A percentile compares a stretch with the other conserved stretches of the same genome.
Evolutionary conservation across 1,140 invertebrate genomes (phyloP).

Genomic region (Solen grandis): DNA sequence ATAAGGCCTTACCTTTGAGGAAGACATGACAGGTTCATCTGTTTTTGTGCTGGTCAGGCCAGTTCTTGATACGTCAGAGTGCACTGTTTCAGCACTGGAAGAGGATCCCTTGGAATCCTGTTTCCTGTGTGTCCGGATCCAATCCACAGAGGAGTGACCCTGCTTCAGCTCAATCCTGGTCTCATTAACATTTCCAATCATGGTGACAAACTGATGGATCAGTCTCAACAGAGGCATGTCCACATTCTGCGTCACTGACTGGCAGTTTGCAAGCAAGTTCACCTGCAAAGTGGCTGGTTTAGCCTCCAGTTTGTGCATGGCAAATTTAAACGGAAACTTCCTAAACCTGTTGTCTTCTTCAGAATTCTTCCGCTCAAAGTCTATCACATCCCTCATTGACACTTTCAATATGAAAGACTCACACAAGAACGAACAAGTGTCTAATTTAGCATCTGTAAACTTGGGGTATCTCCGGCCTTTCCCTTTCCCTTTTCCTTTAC

Average conservation of each 20-base stretch:
- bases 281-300: conserved; percentile 79
- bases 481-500: conserved; percentile 66
- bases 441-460: conserved; percentile 79
- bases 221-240: conserved; percentile 97
- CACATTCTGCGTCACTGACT: conserved; percentile 83
- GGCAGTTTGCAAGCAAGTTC: conserved; percentile 75
- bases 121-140: conserved; percentile 76
- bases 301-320: conserved; percentile 79
- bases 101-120: conserved; percentile 79
- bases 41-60: conserved; percentile 13
- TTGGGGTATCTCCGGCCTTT: conserved; percentile 61
- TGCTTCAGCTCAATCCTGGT: conserved; percentile 91
- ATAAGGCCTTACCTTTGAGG: no score
- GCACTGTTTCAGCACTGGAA: conserved; percentile 77
- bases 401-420: conserved; percentile 94
- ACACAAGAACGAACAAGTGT: conserved; percentile 94
- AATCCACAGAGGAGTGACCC: conserved; percentile 65
- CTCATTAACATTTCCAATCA: conserved; percentile 98
- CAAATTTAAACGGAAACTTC: conserved; percentile 70
- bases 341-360: conserved; percentile 84
- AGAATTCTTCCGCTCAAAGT: conserved; percentile 92
- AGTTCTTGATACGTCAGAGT: conserved; percentile 70
- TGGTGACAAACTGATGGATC: conserved; percentile 97
- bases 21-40: neutral
- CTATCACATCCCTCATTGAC: conserved; percentile 91